phyloP scores from a whole-genome alignment of 2,888 invertebrate species.

The Flexamia atlantica region DNA sequence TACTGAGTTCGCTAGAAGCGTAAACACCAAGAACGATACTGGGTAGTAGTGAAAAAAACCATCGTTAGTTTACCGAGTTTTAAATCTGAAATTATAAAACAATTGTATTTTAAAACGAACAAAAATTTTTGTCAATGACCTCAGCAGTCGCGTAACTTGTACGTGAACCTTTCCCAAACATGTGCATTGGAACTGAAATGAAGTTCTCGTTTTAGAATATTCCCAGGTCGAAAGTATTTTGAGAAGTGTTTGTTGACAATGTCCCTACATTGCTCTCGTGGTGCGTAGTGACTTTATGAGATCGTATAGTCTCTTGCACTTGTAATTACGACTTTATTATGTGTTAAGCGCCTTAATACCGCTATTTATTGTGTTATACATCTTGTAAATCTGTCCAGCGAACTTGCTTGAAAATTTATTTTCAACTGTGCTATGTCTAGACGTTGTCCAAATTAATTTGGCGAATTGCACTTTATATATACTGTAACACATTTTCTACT shows the following conservation, averaged over 20 bases:
- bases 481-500: no score
- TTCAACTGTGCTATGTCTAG: no score
- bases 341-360: neutral
- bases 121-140: neutral
- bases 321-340: neutral
- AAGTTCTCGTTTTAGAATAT: neutral
- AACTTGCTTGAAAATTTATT: neutral
- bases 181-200: neutral
- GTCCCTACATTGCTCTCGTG: neutral
- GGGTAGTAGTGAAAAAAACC: neutral
- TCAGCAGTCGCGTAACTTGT: neutral
- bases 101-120: neutral
- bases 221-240: neutral
- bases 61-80: neutral
- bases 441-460: no score
- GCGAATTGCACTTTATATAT: no score
- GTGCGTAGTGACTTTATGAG: neutral
- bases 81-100: neutral
- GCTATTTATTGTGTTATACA: slow-evolving; percentile 2
- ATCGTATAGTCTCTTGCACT: neutral
- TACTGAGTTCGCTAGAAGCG: neutral
- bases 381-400: neutral
- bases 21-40: neutral
- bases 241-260: neutral
- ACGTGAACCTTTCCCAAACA: neutral